Evolutionary conservation across 2,113 vertebrate species (phyloP).

Genomic region (Lagopus leucura): DNA sequence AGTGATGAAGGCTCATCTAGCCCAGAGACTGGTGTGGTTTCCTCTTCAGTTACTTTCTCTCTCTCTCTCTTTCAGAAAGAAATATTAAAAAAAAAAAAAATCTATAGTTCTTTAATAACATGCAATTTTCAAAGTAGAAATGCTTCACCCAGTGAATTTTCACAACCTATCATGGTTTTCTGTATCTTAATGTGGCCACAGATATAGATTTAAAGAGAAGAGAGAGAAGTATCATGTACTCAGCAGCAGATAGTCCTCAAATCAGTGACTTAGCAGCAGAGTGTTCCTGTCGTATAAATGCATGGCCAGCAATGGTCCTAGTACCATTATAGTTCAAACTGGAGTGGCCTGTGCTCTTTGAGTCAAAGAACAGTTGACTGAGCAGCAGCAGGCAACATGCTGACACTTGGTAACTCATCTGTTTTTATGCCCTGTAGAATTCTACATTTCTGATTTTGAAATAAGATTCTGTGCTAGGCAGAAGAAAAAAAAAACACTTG

Average conservation of each 20-base stretch:
- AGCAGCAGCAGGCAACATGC: background rate
- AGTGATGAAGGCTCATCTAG: background rate
- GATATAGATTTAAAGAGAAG: fast-evolving
- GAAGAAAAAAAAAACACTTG: background rate
- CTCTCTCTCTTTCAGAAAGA: background rate
- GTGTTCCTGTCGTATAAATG: fast-evolving
- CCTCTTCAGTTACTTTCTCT: background rate
- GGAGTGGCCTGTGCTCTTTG: fast-evolving
- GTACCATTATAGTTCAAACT: fast-evolving
- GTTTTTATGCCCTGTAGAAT: background rate
- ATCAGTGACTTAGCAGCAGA: background rate
- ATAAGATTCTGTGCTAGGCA: background rate
- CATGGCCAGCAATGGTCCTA: fast-evolving
- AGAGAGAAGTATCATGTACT: background rate
- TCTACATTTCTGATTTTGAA: background rate
- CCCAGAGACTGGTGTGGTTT: background rate
- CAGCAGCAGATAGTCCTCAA: background rate
- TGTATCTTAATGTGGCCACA: background rate
- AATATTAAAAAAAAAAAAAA: background rate
- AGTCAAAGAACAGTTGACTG: background rate
- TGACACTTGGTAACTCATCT: background rate
- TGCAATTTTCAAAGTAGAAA: background rate
- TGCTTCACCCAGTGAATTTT: background rate
- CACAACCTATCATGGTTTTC: fast-evolving
- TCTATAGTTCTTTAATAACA: background rate